Conservation (phyloP, 53 echinoderm and acorn worm genomes). For the Actinopyga echinites region DNA sequence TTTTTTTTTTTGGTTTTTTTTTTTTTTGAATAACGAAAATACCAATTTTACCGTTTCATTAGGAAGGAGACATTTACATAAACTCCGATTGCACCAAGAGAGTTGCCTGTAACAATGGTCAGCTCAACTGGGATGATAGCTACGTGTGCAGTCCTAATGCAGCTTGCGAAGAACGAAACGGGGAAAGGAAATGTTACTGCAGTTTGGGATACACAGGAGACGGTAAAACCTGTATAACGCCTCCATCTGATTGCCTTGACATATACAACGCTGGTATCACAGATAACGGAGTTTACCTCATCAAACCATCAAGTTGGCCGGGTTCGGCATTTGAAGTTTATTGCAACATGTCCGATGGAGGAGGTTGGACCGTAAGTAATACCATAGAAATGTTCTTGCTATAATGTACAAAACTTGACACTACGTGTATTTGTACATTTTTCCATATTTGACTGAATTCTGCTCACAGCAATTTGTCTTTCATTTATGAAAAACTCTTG, state of each 20-base stretch:
- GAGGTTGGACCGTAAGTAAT: slow-evolving; percentile 1
- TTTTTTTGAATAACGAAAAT: no score
- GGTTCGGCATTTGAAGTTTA: slow-evolving; percentile 3
- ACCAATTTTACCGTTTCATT: background rate
- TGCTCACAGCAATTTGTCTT: no score
- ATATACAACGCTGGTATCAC: background rate
- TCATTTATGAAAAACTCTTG: no score
- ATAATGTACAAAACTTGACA: no score
- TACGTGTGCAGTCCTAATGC: background rate
- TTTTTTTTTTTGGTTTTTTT: no score
- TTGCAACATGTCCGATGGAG: slow-evolving; percentile 22
- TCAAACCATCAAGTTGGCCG: background rate
- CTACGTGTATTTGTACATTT: no score
- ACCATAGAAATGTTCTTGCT: no score
- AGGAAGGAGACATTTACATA: background rate
- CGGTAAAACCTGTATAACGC: background rate
- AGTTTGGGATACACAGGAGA: background rate
- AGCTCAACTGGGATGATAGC: background rate
- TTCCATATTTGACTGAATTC: no score
- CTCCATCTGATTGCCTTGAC: background rate
- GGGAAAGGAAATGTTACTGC: background rate
- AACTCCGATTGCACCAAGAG: background rate
- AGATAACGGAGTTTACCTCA: background rate
- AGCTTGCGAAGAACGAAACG: background rate
- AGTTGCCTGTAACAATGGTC: background rate